Percentiles rank a stretch among this genome's conserved stretches.
Evolutionary conservation across 2,113 vertebrate species (phyloP).

Genomic region (Lota lota): DNA sequence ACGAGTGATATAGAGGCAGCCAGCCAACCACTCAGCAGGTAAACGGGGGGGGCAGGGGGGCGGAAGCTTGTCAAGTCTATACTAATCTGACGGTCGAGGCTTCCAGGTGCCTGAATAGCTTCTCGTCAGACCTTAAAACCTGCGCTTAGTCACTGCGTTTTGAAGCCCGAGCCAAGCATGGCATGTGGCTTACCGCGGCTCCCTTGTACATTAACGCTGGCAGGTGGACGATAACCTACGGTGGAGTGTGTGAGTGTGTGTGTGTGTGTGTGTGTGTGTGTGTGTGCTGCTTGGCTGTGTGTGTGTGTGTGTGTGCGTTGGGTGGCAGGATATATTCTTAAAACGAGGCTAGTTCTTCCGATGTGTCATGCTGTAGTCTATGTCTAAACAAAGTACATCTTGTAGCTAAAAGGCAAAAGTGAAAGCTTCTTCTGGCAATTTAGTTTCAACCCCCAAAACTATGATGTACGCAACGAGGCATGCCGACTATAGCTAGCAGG

Average conservation of each 20-base stretch:
- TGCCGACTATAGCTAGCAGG: no score
- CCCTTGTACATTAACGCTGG: neutral
- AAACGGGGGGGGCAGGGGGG: slow-evolving; percentile 30
- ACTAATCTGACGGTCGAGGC: slow-evolving; percentile 47
- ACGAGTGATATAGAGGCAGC: slow-evolving; percentile 17
- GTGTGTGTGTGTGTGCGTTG: no score
- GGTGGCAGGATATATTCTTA: no score
- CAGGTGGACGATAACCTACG: neutral
- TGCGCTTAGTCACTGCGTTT: neutral
- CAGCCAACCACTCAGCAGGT: slow-evolving; percentile 49
- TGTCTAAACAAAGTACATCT: no score
- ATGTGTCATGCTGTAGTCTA: no score
- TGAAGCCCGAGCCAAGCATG: neutral
- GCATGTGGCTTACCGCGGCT: neutral
- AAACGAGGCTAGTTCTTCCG: no score
- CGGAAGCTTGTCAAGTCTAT: slow-evolving; percentile 39
- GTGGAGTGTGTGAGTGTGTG: neutral
- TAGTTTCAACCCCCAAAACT: no score
- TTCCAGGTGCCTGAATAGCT: slow-evolving; percentile 44
- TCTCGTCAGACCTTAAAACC: slow-evolving; percentile 24
- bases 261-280: no score
- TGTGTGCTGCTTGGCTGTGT: no score
- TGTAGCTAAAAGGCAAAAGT: no score
- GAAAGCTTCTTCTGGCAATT: no score
- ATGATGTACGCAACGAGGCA: no score